Conservation (phyloP, 2,797 vertebrate species). For the Acrossocheilus wenchowensis region DNA sequence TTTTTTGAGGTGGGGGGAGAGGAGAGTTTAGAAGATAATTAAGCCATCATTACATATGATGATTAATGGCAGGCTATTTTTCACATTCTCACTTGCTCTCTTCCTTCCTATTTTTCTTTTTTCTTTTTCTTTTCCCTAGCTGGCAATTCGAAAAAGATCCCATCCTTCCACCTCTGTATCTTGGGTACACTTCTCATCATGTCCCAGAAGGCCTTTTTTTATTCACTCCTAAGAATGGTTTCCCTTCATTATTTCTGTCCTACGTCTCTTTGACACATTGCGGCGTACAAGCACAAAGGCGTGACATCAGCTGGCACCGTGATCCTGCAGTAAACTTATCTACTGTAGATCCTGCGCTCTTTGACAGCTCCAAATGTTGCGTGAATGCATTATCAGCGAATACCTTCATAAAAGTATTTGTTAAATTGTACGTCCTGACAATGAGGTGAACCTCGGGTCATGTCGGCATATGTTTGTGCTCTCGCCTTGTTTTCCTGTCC, state of each 20-base stretch:
- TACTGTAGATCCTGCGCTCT: conserved; percentile 51
- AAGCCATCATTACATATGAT: conserved; percentile 78
- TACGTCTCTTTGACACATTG: conserved; percentile 8
- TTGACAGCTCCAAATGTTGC: conserved; percentile 42
- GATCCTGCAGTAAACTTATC: conserved; percentile 57
- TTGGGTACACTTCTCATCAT: conserved; percentile 34
- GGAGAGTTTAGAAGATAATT: conserved; percentile 73
- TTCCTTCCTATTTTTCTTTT: conserved; percentile 46
- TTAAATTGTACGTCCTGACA: conserved; percentile 29
- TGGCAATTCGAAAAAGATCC: conserved; percentile 68
- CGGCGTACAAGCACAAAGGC: conserved; percentile 7
- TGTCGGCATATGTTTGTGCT: conserved; percentile 9
- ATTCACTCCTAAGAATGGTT: conserved; percentile 23
- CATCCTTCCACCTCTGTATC: conserved; percentile 31
- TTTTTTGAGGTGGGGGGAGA: conserved; percentile 64
- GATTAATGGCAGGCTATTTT: conserved; percentile 74
- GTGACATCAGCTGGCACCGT: conserved; percentile 39
- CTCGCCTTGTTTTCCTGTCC: conserved; percentile 21
- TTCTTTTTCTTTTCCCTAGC: conserved; percentile 9
- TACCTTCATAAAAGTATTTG: conserved; percentile 32
- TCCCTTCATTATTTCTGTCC: conserved; percentile 41
- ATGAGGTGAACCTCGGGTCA: conserved; percentile 41
- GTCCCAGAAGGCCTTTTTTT: conserved; percentile 32
- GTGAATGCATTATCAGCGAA: conserved; percentile 35
- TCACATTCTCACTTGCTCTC: conserved; percentile 31